Percentiles rank a stretch among this genome's conserved stretches.
phyloP scores from a whole-genome alignment of 2,888 invertebrate species.

The Tetramorium bicarinatum region DNA sequence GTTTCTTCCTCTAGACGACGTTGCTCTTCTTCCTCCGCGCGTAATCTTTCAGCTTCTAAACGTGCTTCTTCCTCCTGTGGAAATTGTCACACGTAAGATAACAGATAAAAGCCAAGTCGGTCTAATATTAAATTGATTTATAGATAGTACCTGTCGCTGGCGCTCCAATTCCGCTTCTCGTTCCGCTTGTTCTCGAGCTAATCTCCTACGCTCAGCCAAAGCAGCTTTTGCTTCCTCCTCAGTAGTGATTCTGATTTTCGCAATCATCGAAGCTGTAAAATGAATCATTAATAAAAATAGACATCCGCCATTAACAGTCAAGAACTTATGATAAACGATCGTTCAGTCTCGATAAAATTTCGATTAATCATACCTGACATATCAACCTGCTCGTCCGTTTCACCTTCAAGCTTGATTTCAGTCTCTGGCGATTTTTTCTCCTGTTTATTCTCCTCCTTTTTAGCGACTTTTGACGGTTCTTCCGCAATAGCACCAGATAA shows the following conservation, averaged over 20 bases:
- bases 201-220: conserved; percentile 94
- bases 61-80: conserved; percentile 90
- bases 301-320: background rate
- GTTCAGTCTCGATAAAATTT: conserved; percentile 7
- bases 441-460: conserved; percentile 82
- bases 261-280: conserved; percentile 89
- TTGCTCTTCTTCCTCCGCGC: conserved; percentile 94
- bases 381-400: conserved; percentile 87
- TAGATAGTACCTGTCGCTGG: conserved; percentile 86
- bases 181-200: conserved; percentile 97
- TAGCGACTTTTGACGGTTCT: conserved; percentile 78
- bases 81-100: background rate
- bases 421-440: conserved; percentile 79
- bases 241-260: conserved; percentile 92
- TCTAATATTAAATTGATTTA: conserved; percentile 17
- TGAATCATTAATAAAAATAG: conserved; percentile 34
- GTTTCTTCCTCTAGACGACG: conserved; percentile 94
- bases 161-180: conserved; percentile 95
- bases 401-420: conserved; percentile 80
- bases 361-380: conserved; percentile 87
- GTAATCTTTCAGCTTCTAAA: conserved; percentile 91
- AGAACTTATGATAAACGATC: background rate
- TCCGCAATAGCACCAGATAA: conserved; percentile 62
- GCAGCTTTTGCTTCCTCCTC: conserved; percentile 98
- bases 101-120: background rate